Conservation (phyloP, 2,888 invertebrate species). For the Eucera pruinosa region DNA sequence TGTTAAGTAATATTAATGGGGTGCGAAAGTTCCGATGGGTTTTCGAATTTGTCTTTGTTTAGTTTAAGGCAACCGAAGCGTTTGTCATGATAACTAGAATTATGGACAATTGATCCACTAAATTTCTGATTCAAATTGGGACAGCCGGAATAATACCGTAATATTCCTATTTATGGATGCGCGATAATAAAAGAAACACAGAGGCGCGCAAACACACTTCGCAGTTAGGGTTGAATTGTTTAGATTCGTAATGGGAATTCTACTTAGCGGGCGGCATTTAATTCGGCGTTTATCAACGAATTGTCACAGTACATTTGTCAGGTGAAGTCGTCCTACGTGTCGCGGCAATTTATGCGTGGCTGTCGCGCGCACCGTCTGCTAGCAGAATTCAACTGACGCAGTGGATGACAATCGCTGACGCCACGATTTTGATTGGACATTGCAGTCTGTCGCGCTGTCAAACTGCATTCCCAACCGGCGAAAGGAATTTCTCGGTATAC, state of each 20-base stretch:
- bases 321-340: slow-evolving; percentile 47
- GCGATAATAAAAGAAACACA: too few species aligned
- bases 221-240: too few species aligned
- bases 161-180: too few species aligned
- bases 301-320: slow-evolving; percentile 63
- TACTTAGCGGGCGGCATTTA: slow-evolving; percentile 59
- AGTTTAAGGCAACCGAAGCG: too few species aligned
- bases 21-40: too few species aligned
- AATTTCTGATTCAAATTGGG: too few species aligned
- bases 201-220: too few species aligned
- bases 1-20: too few species aligned
- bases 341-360: slow-evolving; percentile 59
- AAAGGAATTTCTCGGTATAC: background rate
- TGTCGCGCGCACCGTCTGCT: slow-evolving; percentile 51
- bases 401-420: slow-evolving; percentile 62
- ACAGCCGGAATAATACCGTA: too few species aligned
- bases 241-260: background rate
- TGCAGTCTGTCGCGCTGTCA: slow-evolving; percentile 49
- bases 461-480: slow-evolving; percentile 17
- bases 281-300: slow-evolving; percentile 53
- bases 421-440: slow-evolving; percentile 59
- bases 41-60: too few species aligned
- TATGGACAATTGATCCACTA: too few species aligned
- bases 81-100: too few species aligned
- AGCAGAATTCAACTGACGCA: slow-evolving; percentile 55